phyloP scores from a whole-genome alignment of 2,113 vertebrate species.

The Gallinago media region DNA sequence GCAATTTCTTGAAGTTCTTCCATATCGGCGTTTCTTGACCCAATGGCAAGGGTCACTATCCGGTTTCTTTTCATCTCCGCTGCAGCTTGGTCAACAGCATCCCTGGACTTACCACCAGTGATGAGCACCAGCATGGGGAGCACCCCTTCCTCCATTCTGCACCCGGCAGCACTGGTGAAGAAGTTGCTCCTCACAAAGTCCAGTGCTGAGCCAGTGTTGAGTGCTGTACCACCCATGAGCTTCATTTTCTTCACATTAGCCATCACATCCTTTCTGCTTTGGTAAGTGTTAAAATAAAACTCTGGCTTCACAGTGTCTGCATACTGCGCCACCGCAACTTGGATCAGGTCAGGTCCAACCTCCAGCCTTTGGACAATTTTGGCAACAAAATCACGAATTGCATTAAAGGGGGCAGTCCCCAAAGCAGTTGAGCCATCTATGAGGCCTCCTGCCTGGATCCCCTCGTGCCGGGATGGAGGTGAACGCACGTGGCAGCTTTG shows the following conservation, averaged over 20 bases:
- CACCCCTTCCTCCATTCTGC: conserved; percentile 81
- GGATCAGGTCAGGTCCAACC: conserved; percentile 87
- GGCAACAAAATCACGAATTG: conserved; percentile 85
- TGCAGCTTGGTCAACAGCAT: conserved; percentile 78
- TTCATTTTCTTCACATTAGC: conserved; percentile 75
- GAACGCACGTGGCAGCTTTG: rapidly evolving
- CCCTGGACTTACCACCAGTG: conserved; percentile 87
- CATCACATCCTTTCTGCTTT: conserved; percentile 71
- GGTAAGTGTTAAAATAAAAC: conserved; percentile 85
- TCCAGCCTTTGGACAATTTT: conserved; percentile 86
- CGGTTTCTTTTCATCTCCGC: conserved; percentile 78
- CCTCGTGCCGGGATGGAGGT: rapidly evolving
- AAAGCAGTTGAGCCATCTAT: conserved; percentile 82
- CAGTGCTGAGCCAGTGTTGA: conserved; percentile 88
- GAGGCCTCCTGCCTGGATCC: background rate
- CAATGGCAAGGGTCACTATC: conserved; percentile 84
- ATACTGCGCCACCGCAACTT: conserved; percentile 88
- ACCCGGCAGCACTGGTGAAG: conserved; percentile 80
- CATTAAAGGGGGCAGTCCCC: conserved; percentile 76
- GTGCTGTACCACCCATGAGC: conserved; percentile 62
- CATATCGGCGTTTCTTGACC: conserved; percentile 72
- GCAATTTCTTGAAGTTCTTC: conserved; percentile 85
- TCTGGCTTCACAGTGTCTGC: conserved; percentile 78
- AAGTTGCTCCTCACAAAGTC: conserved; percentile 84
- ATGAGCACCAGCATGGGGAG: conserved; percentile 89